Evolutionary conservation across 1,140 invertebrate genomes (phyloP).

Genomic region (Conus betulinus): DNA sequence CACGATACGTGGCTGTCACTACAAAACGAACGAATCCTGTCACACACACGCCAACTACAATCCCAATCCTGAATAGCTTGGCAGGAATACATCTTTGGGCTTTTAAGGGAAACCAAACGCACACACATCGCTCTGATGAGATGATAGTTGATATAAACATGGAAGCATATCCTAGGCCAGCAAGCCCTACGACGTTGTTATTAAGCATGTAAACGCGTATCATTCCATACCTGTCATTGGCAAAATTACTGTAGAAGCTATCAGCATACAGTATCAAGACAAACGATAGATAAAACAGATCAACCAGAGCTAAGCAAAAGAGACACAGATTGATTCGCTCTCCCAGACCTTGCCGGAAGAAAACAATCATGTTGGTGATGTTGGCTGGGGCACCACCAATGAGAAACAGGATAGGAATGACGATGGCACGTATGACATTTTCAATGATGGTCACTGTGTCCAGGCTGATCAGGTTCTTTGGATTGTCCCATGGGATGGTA

Average conservation of each 20-base stretch:
- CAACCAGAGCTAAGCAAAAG: not conserved
- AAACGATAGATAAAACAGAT: not conserved
- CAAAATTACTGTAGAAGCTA: not conserved
- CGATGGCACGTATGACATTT: not conserved
- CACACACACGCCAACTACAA: not conserved
- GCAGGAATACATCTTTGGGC: not conserved
- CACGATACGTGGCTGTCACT: not conserved
- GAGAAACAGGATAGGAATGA: not conserved
- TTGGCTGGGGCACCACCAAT: not conserved
- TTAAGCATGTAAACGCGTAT: not conserved
- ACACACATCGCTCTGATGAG: slow-evolving; percentile 17
- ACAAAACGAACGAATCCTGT: not conserved
- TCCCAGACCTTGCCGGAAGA: not conserved
- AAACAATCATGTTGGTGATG: not conserved
- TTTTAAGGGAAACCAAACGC: slow-evolving; percentile 2
- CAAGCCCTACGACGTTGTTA: not conserved
- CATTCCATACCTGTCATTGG: not conserved
- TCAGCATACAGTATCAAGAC: not conserved
- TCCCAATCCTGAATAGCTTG: not conserved
- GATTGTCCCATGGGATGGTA: not conserved
- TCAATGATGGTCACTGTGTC: not conserved
- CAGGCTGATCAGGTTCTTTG: not conserved
- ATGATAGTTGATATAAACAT: not conserved
- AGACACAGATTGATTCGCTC: slow-evolving; percentile 2
- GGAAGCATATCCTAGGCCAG: not conserved